These are phyloP conservation scores for Dynastes tityus DNA, from an alignment of 2,888 invertebrate species.

Conservation along the genomic window DNA sequence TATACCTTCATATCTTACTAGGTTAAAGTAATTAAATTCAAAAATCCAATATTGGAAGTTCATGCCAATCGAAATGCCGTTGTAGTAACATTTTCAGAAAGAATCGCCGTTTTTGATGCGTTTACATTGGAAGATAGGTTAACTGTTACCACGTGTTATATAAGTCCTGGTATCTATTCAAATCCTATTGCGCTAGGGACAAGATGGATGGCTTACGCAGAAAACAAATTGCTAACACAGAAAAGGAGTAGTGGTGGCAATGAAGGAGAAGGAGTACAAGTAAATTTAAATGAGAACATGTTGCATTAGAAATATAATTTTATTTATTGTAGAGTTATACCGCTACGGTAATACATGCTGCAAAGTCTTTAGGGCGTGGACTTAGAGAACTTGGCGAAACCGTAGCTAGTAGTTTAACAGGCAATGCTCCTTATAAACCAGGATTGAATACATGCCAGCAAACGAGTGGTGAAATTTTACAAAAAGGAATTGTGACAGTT, in stretches of 20 bases:
- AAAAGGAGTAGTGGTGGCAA: conserved; percentile 89
- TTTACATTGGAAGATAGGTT: conserved; percentile 89
- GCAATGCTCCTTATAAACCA: conserved; percentile 72
- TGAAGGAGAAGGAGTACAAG: conserved; percentile 75
- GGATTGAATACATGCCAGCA: conserved; percentile 57
- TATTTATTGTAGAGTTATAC: conserved; percentile 83
- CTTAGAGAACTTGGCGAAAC: conserved; percentile 92
- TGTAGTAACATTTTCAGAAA: conserved; percentile 90
- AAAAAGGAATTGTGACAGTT: conserved; percentile 92
- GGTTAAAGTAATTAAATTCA: conserved; percentile 92
- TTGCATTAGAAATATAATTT: neutral
- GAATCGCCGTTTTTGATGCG: conserved; percentile 93
- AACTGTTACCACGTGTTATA: conserved; percentile 91
- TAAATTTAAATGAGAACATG: conserved; percentile 52
- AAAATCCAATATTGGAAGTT: conserved; percentile 90
- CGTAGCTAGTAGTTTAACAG: conserved; percentile 91
- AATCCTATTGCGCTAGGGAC: conserved; percentile 92
- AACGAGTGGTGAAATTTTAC: conserved; percentile 74
- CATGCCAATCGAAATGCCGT: conserved; percentile 91
- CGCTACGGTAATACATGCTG: conserved; percentile 94
- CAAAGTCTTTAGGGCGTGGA: conserved; percentile 94
- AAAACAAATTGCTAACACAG: conserved; percentile 85
- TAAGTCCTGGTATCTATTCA: conserved; percentile 84
- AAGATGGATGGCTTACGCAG: conserved; percentile 89
- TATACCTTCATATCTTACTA: conserved; percentile 19